A percentile compares a stretch with the other conserved stretches of the same genome.
Conservation (phyloP, 1,140 invertebrate genomes). For the Drosophila kohkoa region DNA sequence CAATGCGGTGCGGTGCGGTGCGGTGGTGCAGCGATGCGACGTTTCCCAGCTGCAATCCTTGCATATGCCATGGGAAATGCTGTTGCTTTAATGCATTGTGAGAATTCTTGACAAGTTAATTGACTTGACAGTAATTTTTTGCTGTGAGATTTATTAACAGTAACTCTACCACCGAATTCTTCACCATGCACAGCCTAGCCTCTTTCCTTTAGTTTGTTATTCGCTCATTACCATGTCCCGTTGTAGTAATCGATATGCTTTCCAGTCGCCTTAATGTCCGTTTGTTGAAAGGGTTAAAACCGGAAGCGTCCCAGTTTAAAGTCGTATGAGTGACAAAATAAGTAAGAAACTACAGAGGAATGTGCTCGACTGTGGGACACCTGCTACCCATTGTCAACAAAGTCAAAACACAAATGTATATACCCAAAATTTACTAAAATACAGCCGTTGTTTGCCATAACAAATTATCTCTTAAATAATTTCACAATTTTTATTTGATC, state of each 20-base stretch:
- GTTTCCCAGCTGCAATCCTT: slow-evolving; percentile 46
- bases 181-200: slow-evolving; percentile 14
- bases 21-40: slow-evolving; percentile 12
- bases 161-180: slow-evolving; percentile 11
- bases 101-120: slow-evolving; percentile 71
- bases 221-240: not conserved
- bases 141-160: slow-evolving; percentile 65
- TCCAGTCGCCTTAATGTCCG: slow-evolving; percentile 53
- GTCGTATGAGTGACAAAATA: slow-evolving; percentile 39
- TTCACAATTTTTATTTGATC: too few relatives aligned
- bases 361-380: too few relatives aligned
- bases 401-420: slow-evolving; percentile 1
- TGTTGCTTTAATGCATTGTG: slow-evolving; percentile 63
- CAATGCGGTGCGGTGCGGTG: slow-evolving; percentile 43
- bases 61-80: slow-evolving; percentile 34
- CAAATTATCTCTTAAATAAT: too few relatives aligned
- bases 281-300: slow-evolving; percentile 46
- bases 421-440: too few relatives aligned
- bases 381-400: not conserved
- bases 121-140: slow-evolving; percentile 58
- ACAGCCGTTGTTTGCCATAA: too few relatives aligned
- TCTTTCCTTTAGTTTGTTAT: slow-evolving; percentile 1
- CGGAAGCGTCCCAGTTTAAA: slow-evolving; percentile 69
- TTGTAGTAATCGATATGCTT: slow-evolving; percentile 75
- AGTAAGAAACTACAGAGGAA: not conserved